Conservation (phyloP, 1,140 invertebrate genomes). For the Bombus confusus region DNA sequence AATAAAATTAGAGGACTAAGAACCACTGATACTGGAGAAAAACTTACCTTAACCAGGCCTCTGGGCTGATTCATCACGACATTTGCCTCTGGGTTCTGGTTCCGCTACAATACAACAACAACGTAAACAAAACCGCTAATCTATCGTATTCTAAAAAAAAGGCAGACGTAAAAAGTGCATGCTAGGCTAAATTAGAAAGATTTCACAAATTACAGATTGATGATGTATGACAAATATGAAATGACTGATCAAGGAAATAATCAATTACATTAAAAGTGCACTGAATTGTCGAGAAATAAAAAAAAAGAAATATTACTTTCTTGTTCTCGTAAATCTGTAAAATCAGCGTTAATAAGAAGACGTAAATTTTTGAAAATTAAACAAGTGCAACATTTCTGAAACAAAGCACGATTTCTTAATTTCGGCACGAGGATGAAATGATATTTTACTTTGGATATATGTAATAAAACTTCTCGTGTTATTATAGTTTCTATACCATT, state of each 20-base stretch:
- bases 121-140: slow-evolving; percentile 82
- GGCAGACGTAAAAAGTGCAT: slow-evolving; percentile 55
- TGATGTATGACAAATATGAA: slow-evolving; percentile 17
- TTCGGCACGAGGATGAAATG: background rate
- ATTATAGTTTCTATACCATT: background rate
- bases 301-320: background rate
- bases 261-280: background rate
- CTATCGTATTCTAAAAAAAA: slow-evolving; percentile 70
- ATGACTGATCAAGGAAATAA: slow-evolving; percentile 24
- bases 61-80: slow-evolving; percentile 79
- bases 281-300: slow-evolving; percentile 11
- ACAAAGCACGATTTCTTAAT: background rate
- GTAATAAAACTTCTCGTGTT: background rate
- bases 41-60: slow-evolving; percentile 77
- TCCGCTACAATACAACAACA: slow-evolving; percentile 81
- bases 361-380: background rate
- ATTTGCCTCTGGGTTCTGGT: slow-evolving; percentile 77
- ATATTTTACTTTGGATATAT: background rate
- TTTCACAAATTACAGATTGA: slow-evolving; percentile 54
- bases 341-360: background rate
- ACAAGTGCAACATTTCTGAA: background rate
- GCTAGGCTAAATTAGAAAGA: slow-evolving; percentile 56
- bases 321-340: background rate
- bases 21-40: slow-evolving; percentile 59
- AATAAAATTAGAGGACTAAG: slow-evolving; percentile 39